Evolutionary conservation across 1,140 invertebrate species (phyloP).

Genomic region (Rhagoletis zephyria): DNA sequence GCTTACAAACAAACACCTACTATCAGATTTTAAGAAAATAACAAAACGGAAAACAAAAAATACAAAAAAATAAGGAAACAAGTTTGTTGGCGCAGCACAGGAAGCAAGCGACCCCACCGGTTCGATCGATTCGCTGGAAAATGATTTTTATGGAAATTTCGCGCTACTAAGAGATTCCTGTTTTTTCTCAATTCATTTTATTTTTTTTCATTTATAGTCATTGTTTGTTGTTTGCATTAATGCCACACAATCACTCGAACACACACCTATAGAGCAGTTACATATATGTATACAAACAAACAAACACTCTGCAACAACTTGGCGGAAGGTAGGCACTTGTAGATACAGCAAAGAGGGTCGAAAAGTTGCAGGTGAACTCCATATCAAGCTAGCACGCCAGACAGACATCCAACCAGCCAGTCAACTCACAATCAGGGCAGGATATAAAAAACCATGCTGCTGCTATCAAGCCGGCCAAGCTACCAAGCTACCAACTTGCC

Average conservation of each 20-base stretch:
- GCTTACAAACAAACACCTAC: not conserved
- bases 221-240: constrained; percentile 50
- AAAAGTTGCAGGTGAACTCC: constrained; percentile 29
- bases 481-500: not conserved
- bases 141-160: constrained; percentile 52
- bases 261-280: not conserved
- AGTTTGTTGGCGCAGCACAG: not conserved
- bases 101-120: not conserved
- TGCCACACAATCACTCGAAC: not conserved
- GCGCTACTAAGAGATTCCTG: not conserved
- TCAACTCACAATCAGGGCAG: not conserved
- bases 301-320: not conserved
- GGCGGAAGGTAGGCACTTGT: not conserved
- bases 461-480: not conserved
- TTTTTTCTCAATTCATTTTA: constrained; percentile 19
- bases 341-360: constrained; percentile 1
- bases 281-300: not conserved
- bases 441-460: not conserved
- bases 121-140: constrained; percentile 41
- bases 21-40: not conserved
- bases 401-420: not conserved
- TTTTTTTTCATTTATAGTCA: not conserved
- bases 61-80: constrained; percentile 17
- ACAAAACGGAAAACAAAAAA: not conserved
- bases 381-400: not conserved